Base-by-base conservation (phyloP, 2,888 invertebrate species). In the Lysandra bellargus region DNA sequence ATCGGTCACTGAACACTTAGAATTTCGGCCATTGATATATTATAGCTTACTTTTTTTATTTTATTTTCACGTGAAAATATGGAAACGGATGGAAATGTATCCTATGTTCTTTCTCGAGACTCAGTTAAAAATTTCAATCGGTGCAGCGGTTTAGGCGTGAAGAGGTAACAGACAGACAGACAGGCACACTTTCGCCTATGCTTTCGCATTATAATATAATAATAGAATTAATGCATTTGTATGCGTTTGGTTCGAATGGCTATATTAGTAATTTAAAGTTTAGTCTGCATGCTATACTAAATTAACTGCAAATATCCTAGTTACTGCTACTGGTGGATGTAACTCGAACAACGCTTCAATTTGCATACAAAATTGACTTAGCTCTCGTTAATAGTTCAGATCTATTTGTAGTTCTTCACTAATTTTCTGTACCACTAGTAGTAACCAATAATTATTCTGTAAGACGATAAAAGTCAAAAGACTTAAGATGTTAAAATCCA, bases 301-400 rank as follows among this genome's bases (percentile, higher is more conserved):
- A 69, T 78, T 78, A 49, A 69, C 64, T 78, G 78, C 49, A 78
- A 53, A 78, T 69, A 40, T 23, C 23, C 23, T 1, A 76, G n/a
- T 74, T 77, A 61, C 14, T 79, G 4, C 60, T 44, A 53, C 53
- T 75, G 23, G 53, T 69, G 30, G 53, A 57, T 69, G 78, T 81
- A 60, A 75, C 84, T 87, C 87, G 81, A 30, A 82, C 86, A 85
- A 81, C 79, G 82, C 81, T 80, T 64, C 78, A 88, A 90, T 91
- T 90, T 90, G 86, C 91, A 90, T 90, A 88, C 84, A 85, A 87
- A 88, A 88, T 90, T 90, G 89, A 88, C 89, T 87, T 87, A 88
- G 85, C 82, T 85, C 84, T 82, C 84, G 85, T 84, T 87, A 86
- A 87, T 88, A 87, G 85, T 88, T 88, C 86, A 84, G 86, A 86